Evolutionary conservation across 2,797 vertebrate genomes (phyloP), one percentile per base, ranked within the genome.

Genomic region (Gastrophryne carolinensis): DNA sequence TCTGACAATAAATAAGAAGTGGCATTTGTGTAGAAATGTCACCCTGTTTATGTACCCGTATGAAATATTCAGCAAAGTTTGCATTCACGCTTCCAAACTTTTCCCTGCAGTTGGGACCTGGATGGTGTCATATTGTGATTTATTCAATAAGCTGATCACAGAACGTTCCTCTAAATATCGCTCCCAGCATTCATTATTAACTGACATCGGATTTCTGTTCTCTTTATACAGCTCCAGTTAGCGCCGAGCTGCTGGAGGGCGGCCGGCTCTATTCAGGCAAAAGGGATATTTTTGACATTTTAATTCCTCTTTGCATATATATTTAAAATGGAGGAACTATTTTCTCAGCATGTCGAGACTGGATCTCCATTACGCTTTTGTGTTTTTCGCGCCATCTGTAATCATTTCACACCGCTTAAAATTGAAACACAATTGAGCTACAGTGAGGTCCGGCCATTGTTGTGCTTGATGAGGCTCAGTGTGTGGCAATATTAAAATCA

Each of bases 11-110:
- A 5, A 0, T 82, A 78, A 71, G 30, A 3, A 57, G 2, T 6
- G 37, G 24, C 2, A 2, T 11, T 27, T 71, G 2, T 41, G 53
- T 19, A 56, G 56, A 1, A 63, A 53, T 78, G 62, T 58, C n/a
- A 80, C 34, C 76, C 32, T 63, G 53, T 32, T 21, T 80, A 80
- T 81, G 17, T 7, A 44, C 17, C 39, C 5, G 39, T 17, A 44
- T 44, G 78, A 49, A 3, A 53, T 73, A 79, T 60, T 79, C 83
- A 80, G 72, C 78, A 81, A 41, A 60, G 70, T 81, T 81, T 82
- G 65, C 6, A 53, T 23, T 24, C 12, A 9, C 21, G 3, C 49
- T 0, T 53, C 12, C 19, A 8, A 81, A 47, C 30, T 44, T 44
- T n/a, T n/a, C 39, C 15, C 15, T 44, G 13, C 39, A 17, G 15